Base-by-base conservation (phyloP, 2,888 invertebrate species). In the Chalcosyrphus nemorum region DNA sequence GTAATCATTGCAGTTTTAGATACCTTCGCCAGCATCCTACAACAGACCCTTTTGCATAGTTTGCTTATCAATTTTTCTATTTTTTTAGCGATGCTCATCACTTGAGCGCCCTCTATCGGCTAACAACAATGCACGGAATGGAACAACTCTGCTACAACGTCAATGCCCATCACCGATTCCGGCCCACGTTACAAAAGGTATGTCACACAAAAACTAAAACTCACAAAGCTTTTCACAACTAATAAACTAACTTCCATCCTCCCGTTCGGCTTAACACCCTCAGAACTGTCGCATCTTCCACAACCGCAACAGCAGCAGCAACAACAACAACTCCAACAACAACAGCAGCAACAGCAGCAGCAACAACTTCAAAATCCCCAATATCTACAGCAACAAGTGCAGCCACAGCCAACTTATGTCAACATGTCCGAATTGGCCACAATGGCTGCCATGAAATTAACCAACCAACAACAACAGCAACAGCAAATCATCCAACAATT, bases 361-460 rank as follows among this genome's bases (percentile, higher is more conserved):
- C 86, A 86, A 9, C 87, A 74, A 32, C 87, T 86, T 65, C 78
- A 70, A 56, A 78, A 78, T 45, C 71, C 61, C 5, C 80, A 80
- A 47, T 70, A 84, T 47, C 65, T 84, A 15, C 84, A 80, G 86
- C 88, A 88, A 70, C 86, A 87, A 41, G 57, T 87, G 15, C 86
- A 86, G 80, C 89, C 88, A 47, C 95, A 95, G 92, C 97, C 97
- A 21, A 94, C 97, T 89, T 97, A 97, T 92, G 97, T 97, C 88
- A 97, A 97, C 91, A 97, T 97, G 97, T 96, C 96, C 86, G 97
- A 97, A 91, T 92, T 97, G 90, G 96, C 96, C 21, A 95, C 94
- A 88, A 93, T 97, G 92, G 97, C 97, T 47, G 96, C 96, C 9
- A 93, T 93, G 92, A 96, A 93, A 92, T 95, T 92, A 92, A 96